Percentiles rank a stretch among this genome's conserved stretches.
These are phyloP conservation scores for Cryptoprocta ferox DNA, from an alignment of 2,797 vertebrate species.

Conservation along the genomic window DNA sequence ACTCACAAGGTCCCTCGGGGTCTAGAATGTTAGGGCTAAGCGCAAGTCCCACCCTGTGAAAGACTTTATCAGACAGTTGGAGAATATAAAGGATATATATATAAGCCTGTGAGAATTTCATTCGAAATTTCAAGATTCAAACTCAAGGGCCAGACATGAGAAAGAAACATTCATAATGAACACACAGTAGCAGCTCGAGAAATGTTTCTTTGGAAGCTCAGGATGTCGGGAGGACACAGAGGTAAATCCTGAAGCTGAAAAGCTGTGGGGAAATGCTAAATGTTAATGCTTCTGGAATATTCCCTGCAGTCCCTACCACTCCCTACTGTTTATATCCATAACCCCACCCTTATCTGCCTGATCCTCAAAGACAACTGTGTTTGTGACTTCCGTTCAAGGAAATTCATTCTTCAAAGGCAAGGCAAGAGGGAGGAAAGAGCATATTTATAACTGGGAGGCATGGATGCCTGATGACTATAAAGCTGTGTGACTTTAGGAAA, in stretches of 20 bases:
- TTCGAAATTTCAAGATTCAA: constrained; percentile 36
- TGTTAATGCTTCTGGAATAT: not conserved
- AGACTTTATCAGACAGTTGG: not conserved
- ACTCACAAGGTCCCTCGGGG: not conserved
- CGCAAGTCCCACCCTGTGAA: not conserved
- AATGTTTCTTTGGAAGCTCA: not conserved
- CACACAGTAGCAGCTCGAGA: not conserved
- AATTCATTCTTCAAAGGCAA: not conserved
- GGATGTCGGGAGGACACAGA: not conserved
- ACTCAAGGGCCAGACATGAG: not conserved
- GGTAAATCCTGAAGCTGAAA: not conserved
- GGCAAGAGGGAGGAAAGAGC: not conserved
- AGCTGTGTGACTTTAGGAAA: not conserved
- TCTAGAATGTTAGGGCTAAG: not conserved
- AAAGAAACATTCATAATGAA: not conserved
- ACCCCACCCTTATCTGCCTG: not conserved
- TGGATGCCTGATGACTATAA: too few species aligned
- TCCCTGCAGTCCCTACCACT: not conserved
- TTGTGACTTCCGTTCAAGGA: not conserved
- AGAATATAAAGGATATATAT: not conserved
- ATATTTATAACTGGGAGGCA: not conserved
- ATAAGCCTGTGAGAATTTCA: not conserved
- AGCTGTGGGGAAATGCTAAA: not conserved
- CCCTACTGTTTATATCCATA: not conserved
- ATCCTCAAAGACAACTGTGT: not conserved